Percentiles rank a stretch among this genome's conserved stretches.
Conservation (phyloP, 2,113 vertebrate genomes). For the Bubo bubo region DNA sequence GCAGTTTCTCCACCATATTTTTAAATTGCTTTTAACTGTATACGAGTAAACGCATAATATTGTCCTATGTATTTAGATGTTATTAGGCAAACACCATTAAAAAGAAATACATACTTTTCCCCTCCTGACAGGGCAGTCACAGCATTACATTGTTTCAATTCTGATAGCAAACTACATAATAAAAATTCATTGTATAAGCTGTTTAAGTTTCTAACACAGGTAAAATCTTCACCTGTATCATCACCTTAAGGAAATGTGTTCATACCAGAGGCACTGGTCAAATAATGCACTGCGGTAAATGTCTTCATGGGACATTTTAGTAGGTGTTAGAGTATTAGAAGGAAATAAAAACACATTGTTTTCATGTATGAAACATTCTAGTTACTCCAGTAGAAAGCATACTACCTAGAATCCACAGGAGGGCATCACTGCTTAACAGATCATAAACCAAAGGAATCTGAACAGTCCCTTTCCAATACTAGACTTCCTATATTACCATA, state of each 20-base stretch:
- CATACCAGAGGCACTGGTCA: neutral
- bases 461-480: neutral
- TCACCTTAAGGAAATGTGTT: neutral
- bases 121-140: neutral
- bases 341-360: neutral
- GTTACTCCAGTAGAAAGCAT: neutral
- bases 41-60: neutral
- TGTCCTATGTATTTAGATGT: neutral
- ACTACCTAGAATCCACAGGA: slow-evolving; percentile 55
- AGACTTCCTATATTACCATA: neutral
- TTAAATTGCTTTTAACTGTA: neutral
- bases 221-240: neutral
- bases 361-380: neutral
- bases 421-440: slow-evolving; percentile 71
- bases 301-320: neutral
- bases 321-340: neutral
- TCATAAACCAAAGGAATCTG: neutral
- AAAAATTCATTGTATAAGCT: neutral
- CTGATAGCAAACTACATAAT: neutral
- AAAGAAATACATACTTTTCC: neutral
- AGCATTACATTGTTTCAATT: neutral
- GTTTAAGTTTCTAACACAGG: neutral
- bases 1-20: neutral
- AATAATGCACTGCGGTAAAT: neutral
- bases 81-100: neutral